A percentile compares a stretch with the other conserved stretches of the same genome.
These are phyloP conservation scores for Tyto alba DNA, from an alignment of 2,113 vertebrate genomes.

Conservation along the genomic window DNA sequence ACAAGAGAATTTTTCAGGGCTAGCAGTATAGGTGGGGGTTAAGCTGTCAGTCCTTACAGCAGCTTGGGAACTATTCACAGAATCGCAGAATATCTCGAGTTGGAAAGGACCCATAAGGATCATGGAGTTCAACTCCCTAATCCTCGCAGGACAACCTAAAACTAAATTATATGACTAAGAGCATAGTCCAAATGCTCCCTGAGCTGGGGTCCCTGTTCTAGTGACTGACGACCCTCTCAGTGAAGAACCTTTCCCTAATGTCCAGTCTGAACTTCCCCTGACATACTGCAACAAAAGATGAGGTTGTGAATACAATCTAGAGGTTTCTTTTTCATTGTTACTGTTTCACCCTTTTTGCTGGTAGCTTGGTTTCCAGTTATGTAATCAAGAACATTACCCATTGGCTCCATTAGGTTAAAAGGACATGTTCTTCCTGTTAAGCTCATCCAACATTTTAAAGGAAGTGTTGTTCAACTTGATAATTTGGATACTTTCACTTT, in stretches of 20 bases:
- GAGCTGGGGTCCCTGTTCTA: not conserved
- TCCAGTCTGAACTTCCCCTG: not conserved
- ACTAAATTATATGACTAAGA: not conserved
- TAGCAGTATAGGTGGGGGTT: accelerated
- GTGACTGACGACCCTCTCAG: accelerated
- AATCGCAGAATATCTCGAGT: not conserved
- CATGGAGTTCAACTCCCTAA: not conserved
- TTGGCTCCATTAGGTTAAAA: not conserved
- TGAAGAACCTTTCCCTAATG: not conserved
- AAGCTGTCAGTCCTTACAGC: not conserved
- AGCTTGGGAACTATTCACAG: not conserved
- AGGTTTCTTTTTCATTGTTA: too few relatives aligned
- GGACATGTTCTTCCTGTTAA: not conserved
- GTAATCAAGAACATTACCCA: not conserved
- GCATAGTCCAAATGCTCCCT: not conserved
- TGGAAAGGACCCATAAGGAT: not conserved
- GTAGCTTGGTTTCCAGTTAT: not conserved
- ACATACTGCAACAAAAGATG: not conserved
- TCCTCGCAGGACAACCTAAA: not conserved
- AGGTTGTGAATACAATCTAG: not conserved
- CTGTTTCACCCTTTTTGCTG: not conserved
- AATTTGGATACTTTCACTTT: not conserved
- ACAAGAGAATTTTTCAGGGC: not conserved
- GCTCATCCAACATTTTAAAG: not conserved
- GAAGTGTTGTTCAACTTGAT: not conserved